Evolutionary conservation across 2,797 vertebrate species (phyloP).

Genomic region (Craterocephalus amniculus): DNA sequence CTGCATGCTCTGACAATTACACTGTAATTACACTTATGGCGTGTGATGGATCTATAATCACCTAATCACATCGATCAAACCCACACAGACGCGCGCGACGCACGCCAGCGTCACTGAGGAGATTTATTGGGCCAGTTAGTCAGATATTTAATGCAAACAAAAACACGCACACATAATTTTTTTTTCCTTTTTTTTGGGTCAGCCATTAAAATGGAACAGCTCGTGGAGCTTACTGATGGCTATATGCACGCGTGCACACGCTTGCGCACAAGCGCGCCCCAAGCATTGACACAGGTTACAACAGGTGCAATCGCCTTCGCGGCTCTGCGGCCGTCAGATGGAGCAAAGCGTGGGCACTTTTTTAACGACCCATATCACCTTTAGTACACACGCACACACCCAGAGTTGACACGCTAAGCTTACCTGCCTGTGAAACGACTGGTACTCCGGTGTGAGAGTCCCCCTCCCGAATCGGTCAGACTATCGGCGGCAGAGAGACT

Average conservation of each 20-base stretch:
- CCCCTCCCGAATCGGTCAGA: constrained; percentile 29
- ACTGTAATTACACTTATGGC: constrained; percentile 56
- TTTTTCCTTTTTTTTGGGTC: too few relatives aligned
- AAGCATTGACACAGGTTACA: constrained; percentile 54
- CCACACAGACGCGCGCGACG: constrained; percentile 44
- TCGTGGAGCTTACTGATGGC: background rate
- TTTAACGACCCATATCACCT: constrained; percentile 60
- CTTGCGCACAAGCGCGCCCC: constrained; percentile 31
- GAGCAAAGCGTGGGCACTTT: constrained; percentile 43
- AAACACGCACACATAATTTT: constrained; percentile 12
- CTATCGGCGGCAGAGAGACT: constrained; percentile 52
- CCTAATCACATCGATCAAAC: constrained; percentile 59
- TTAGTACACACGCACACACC: constrained; percentile 17
- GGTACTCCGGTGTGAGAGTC: constrained; percentile 39
- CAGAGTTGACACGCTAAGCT: constrained; percentile 33
- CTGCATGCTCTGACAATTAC: constrained; percentile 49
- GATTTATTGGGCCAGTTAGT: constrained; percentile 25
- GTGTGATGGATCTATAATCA: constrained; percentile 64
- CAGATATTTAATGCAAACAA: constrained; percentile 30
- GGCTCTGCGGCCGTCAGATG: constrained; percentile 44
- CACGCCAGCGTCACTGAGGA: constrained; percentile 38
- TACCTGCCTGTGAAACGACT: constrained; percentile 62
- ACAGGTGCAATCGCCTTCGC: constrained; percentile 70
- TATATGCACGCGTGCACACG: constrained; percentile 17
- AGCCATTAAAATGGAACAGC: constrained; percentile 23